Evolutionary conservation across 35 echinoderm and acorn worm species (phyloP).

Genomic region (Ophiothrix spiculata): DNA sequence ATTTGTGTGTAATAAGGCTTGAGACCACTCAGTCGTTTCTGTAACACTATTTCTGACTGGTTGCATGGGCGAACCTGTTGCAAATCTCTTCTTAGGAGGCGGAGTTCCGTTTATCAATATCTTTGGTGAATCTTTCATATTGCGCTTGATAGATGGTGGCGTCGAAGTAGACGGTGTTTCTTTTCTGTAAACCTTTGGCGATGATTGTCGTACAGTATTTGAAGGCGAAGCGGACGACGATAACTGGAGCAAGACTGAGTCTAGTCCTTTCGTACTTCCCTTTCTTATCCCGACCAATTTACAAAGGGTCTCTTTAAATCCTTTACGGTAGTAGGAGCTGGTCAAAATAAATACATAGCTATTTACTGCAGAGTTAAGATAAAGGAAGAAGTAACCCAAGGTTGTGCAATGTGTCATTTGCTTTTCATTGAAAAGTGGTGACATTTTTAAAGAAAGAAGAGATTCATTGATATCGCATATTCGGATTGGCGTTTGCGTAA

Average conservation of each 20-base stretch:
- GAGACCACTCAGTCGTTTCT: too few relatives aligned
- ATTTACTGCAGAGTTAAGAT: background rate
- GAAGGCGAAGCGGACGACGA: background rate
- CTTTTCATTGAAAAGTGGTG: background rate
- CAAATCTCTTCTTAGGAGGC: too few relatives aligned
- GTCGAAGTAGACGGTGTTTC: too few relatives aligned
- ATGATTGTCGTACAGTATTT: too few relatives aligned
- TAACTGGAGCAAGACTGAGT: background rate
- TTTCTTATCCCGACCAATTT: background rate
- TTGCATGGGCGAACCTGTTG: too few relatives aligned
- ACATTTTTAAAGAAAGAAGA: background rate
- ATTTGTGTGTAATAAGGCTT: too few relatives aligned
- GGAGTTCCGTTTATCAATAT: too few relatives aligned
- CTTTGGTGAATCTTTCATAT: too few relatives aligned
- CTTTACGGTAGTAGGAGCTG: background rate
- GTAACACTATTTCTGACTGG: too few relatives aligned
- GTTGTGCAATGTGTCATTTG: background rate
- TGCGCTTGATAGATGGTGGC: too few relatives aligned
- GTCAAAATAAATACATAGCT: background rate
- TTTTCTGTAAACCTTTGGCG: too few relatives aligned
- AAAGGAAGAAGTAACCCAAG: background rate
- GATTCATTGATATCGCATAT: background rate
- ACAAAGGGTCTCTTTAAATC: background rate
- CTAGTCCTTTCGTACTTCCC: background rate
- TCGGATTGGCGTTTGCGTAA: background rate